Evolutionary conservation across 2,797 vertebrate species (phyloP), one percentile per base, ranked within the genome.

Genomic region (Podargus strigoides): DNA sequence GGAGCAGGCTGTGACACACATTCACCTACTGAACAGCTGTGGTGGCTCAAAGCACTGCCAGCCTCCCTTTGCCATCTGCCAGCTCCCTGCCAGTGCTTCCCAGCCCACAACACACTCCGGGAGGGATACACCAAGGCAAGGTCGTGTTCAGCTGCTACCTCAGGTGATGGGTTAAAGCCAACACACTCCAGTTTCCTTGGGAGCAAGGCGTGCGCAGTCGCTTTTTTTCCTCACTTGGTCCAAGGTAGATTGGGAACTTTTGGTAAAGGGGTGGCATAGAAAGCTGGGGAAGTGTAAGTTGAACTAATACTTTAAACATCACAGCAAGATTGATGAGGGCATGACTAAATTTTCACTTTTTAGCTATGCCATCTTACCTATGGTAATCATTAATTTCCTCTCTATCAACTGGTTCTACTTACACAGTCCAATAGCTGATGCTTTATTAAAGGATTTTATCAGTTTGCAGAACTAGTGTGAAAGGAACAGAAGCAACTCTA

Each of bases 61-160:
- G 68, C 12, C 30, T 60, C 67, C 62, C 4, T 3, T 72, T 26
- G 66, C 50, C 64, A 22, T 8, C 59, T 20, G 26, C 63, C 85
- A 41, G 30, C 62, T 26, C 30, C 39, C 44, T 1, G 1, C 34
- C 55, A 58, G 66, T 6, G 4, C 55, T 9, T 27, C 49, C 49
- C 77, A 77, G 70, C 37, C 34, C 9, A 0, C 7, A 2, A 41
- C 46, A 7, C 1, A 0, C 59, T 21, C 24, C 1, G 0, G 28
- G 15, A 60, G 14, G 28, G 69, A 67, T 21, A 5, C 28, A 2
- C 18, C 32, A 8, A 8, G 68, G 55, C 47, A 76, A 17, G 42
- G 62, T 4, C 6, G 36, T 3, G 42, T 50, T 44, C 74, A 53
- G 74, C 34, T 60, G 46, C 27, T 24, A 7, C 22, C 22, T 10